Base-by-base conservation (phyloP, 2,888 invertebrate species). In the Lycophotia porphyrea region DNA sequence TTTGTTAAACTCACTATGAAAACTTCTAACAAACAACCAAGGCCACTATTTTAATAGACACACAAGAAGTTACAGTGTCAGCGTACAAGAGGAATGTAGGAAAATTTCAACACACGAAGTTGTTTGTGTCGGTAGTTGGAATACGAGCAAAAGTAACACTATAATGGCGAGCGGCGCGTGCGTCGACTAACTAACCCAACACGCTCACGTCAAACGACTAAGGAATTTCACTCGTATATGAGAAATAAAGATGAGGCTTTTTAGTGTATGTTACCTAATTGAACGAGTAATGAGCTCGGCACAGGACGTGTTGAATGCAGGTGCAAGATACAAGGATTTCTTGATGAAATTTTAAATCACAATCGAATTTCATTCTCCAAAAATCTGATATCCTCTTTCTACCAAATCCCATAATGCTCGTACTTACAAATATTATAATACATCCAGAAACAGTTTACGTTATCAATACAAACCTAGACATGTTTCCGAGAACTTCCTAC, bases 211-310 rank as follows among this genome's bases (percentile, higher is more conserved):
- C 91, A 91, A 92, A 87, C 84, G 87, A 76, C 87, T 79, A 84
- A 88, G 93, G 94, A 93, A 94, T 94, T 93, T 94, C 93, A 92
- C 92, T 90, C 74, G 89, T 88, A 91, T 87, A 90, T 88, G 93
- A 92, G 91, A 93, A 93, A 92, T 92, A 93, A 91, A 92, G 92
- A 89, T 89, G 88, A 87, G 84, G 87, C 78, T 86, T 88, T 91
- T 94, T 94, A 94, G 94, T 91, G 88, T 85, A 85, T 80, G 84
- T 76, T 87, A 86, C 89, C 93, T 94, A 94, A 94, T 93, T 93
- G 92, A 87, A 87, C 84, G 82, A 84, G 90, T 91, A 93, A 92
- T 91, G 90, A 91, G 89, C 79, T 77, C 67, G 80, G 78, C 68
- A 60, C 73, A 82, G 73, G 71, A 63, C 71, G 71, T 47, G 55